Base-by-base conservation (phyloP, 2,797 vertebrate genomes). In the Sciurus carolinensis region DNA sequence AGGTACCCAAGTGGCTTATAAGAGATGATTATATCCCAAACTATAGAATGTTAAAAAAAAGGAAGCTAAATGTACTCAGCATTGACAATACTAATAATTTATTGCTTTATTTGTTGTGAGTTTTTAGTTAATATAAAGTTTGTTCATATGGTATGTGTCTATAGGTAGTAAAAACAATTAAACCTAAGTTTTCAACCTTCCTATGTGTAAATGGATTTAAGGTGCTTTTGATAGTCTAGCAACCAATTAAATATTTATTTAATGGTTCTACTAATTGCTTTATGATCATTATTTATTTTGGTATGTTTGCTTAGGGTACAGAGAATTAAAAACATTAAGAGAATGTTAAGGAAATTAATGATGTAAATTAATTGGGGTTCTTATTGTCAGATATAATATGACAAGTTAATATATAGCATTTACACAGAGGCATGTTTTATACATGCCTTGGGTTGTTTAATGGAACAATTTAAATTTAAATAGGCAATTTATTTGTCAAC, bases 161-260 rank as follows among this genome's bases (percentile, higher is more conserved):
- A 83, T 2, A 64, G 72, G 72, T 80, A 90, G 54, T 77, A 39
- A 95, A 96, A 96, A 47, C 80, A 95, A 85, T 95, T 97, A 89
- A 82, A 84, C 80, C 92, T 95, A 80, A 90, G 81, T 88, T 87
- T 96, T 90, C 79, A 92, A 33, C 42, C 89, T 90, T 81, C 42
- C 59, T 97, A 12, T 52, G 91, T 96, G 26, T 87, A 59, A 82
- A 82, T 86, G 13, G 90, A n/a, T 52, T 92, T 94, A 91, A 95
- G 44, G 5, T 96, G 73, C 62, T 72, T 18, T 94, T 97, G 17
- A 67, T 96, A 82, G 75, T 95, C 71, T 86, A 13, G 30, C 52
- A 97, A 39, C 80, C 95, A 96, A 96, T 97, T 96, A 95, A 94
- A 91, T 96, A 92, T 90, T 96, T 97, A 80, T 86, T 0, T 0